phyloP scores from a whole-genome alignment of 1,140 invertebrate species.

The Scylla paramamosain region DNA sequence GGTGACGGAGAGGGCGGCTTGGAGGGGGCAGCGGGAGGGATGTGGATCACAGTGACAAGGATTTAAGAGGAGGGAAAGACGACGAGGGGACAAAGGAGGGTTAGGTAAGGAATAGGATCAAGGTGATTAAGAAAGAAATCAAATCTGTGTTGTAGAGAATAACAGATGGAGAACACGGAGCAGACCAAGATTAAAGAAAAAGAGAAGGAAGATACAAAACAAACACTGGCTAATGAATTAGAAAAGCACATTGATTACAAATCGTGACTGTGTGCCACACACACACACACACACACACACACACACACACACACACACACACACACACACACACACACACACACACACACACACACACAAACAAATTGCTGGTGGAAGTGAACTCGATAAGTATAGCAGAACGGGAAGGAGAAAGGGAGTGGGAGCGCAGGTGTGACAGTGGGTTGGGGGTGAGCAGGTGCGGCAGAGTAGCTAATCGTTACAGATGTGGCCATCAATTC shows the following conservation, averaged over 20 bases:
- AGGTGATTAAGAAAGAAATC: not conserved
- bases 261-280: too few species aligned
- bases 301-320: too few species aligned
- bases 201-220: not conserved
- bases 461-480: slow-evolving; percentile 25
- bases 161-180: not conserved
- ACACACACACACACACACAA: not conserved
- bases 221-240: not conserved
- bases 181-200: not conserved
- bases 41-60: not conserved
- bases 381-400: not conserved
- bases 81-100: not conserved
- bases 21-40: not conserved
- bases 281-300: too few species aligned
- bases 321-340: not conserved
- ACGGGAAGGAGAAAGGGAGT: not conserved
- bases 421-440: not conserved
- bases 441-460: not conserved
- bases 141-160: not conserved
- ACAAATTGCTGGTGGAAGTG: not conserved
- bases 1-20: not conserved
- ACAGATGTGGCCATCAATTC: slow-evolving; percentile 6
- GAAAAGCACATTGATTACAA: not conserved
- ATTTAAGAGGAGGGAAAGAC: not conserved
- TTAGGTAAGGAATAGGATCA: not conserved